Evolutionary conservation across 1,140 invertebrate species (phyloP), one percentile per base, ranked within the genome.

Genomic region (Nephila pilipes): DNA sequence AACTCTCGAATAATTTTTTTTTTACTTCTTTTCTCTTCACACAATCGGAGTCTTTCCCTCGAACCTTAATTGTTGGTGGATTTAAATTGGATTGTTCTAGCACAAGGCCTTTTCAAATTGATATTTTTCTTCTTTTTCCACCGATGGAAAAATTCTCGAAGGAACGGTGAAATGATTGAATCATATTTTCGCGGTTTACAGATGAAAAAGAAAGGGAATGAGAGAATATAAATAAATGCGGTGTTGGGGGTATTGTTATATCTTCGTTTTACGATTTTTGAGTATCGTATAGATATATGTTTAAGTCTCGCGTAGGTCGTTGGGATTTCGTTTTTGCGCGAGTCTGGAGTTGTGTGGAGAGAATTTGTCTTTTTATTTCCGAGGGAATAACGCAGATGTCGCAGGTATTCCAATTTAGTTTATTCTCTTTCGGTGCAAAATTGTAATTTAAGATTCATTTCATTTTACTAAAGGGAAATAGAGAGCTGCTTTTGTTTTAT

Each of bases 121-220:
- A 25, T 58, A 87, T 60, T 54, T 10, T 63, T 54, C 54, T 89
- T 32, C 38, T 60, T 8, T 60, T 83, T 12, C 57, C 60, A 22
- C 63, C 22, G 5, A 55, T 46, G 65, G 57, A 91, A 83, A 91
- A 57, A 32, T 22, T 81, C 38, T 63, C 32, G 29, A n/a, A 69
- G 85, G 85, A 87, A 29, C 32, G 12, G n/a, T n/a, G 46, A n/a
- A 92, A 92, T 69, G 80, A 92, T 85, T 85, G 60, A 92, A 92
- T 92, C 81, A 85, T 92, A 92, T 92, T 92, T 92, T 92, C 80
- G 90, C n/a, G 90, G 90, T 92, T 92, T 85, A 1, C 38, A 83
- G 54, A 29, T 29, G 65, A 75, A 69, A 29, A 69, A 25, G 63
- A 69, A 29, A n/a, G 29, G 25, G 60, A 25, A 65, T 29, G 60